Conservation (phyloP, 2,888 invertebrate genomes). For the Clanis bilineata region DNA sequence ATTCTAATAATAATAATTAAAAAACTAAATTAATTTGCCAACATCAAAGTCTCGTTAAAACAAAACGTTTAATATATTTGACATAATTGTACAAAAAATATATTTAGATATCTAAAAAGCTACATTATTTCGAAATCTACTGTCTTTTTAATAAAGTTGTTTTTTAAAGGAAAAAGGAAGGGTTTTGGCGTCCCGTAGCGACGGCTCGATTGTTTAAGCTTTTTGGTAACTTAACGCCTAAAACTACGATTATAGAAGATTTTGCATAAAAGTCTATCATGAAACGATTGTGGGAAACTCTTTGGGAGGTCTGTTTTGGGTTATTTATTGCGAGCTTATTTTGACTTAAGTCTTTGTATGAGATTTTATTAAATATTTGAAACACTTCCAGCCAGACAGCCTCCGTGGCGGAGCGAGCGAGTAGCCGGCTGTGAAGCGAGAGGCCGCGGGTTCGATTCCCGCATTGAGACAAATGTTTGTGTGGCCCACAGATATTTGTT, state of each 20-base stretch:
- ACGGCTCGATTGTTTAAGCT: slow-evolving; percentile 25
- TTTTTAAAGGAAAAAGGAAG: slow-evolving; percentile 17
- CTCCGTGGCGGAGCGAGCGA: no score
- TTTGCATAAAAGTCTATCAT: slow-evolving; percentile 62
- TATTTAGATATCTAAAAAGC: neutral
- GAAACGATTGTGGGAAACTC: slow-evolving; percentile 55
- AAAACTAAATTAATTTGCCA: slow-evolving; percentile 14
- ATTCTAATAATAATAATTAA: neutral
- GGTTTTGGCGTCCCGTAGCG: slow-evolving; percentile 40
- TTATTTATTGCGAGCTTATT: slow-evolving; percentile 24
- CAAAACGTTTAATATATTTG: neutral
- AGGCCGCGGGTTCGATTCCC: no score
- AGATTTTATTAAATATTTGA: slow-evolving; percentile 8
- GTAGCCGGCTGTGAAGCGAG: no score
- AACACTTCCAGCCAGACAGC: no score
- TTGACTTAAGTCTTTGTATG: slow-evolving; percentile 26
- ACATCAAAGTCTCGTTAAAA: slow-evolving; percentile 9
- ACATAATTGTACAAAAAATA: slow-evolving; percentile 16
- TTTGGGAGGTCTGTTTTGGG: slow-evolving; percentile 51
- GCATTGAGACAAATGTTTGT: no score
- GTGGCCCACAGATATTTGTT: no score
- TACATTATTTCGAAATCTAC: neutral
- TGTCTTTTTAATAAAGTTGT: neutral
- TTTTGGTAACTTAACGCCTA: slow-evolving; percentile 45
- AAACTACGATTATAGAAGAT: slow-evolving; percentile 24